A percentile compares a stretch with the other conserved stretches of the same genome.
phyloP scores from a whole-genome alignment of 1,140 invertebrate species.

The Pteromalus puparum region DNA sequence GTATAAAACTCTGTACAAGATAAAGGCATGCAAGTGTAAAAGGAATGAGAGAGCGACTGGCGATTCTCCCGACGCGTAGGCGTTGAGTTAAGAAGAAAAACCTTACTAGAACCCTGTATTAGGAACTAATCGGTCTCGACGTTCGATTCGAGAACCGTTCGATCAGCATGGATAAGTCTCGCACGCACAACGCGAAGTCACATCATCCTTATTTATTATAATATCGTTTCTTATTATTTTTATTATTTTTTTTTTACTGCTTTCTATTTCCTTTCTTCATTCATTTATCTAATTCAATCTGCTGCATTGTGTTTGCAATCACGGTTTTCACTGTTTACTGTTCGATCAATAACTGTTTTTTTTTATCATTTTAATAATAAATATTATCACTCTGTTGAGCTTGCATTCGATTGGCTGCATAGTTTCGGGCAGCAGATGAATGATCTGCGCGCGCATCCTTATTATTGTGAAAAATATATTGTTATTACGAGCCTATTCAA shows the following conservation, averaged over 20 bases:
- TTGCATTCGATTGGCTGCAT: conserved; percentile 73
- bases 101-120: conserved; percentile 50
- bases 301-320: conserved; percentile 72
- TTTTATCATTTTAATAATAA: conserved; percentile 67
- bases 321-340: conserved; percentile 64
- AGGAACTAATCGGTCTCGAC: conserved; percentile 52
- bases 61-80: conserved; percentile 31
- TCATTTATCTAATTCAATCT: conserved; percentile 65
- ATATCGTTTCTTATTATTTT: conserved; percentile 60
- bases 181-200: conserved; percentile 26
- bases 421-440: conserved; percentile 60
- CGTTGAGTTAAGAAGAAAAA: conserved; percentile 43
- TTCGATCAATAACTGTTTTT: conserved; percentile 64
- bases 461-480: conserved; percentile 73
- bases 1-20: conserved; percentile 33
- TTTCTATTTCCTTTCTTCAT: conserved; percentile 41
- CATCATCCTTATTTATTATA: conserved; percentile 63
- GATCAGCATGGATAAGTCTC: conserved; percentile 42
- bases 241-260: conserved; percentile 33
- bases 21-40: background rate
- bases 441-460: conserved; percentile 61
- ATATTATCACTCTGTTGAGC: conserved; percentile 74
- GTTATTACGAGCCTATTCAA: conserved; percentile 55
- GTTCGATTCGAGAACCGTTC: conserved; percentile 30
- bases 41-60: background rate